Evolutionary conservation across 2,797 vertebrate species (phyloP).

Genomic region (Lepilemur ruficaudatus): DNA sequence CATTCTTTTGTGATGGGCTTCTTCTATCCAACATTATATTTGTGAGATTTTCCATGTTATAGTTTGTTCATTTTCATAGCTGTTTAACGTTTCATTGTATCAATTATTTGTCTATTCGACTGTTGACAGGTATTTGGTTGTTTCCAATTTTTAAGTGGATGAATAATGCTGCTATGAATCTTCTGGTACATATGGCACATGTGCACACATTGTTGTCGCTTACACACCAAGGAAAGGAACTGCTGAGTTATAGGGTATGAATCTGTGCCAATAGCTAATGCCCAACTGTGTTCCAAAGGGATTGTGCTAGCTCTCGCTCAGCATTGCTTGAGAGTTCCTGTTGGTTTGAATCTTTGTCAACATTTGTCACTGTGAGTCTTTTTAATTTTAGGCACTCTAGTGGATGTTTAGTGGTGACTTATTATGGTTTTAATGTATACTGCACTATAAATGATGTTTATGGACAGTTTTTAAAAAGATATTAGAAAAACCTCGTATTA

Average conservation of each 20-base stretch:
- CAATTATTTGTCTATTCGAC: not conserved
- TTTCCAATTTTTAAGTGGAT: not conserved
- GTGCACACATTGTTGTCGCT: not conserved
- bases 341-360: not conserved
- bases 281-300: not conserved
- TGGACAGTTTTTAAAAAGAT: not conserved
- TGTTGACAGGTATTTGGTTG: not conserved
- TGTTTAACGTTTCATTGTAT: not conserved
- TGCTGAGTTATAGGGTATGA: not conserved
- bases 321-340: not conserved
- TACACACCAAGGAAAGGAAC: not conserved
- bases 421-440: not conserved
- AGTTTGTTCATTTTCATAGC: not conserved
- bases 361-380: not conserved
- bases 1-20: not conserved
- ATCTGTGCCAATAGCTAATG: not conserved
- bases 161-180: not conserved
- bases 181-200: not conserved
- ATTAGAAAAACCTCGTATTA: not conserved
- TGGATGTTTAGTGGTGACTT: not conserved
- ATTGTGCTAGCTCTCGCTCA: not conserved
- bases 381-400: not conserved
- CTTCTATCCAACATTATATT: not conserved
- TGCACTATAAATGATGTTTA: not conserved
- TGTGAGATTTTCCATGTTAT: not conserved